A percentile compares a stretch with the other conserved stretches of the same genome.
These are phyloP conservation scores for Microcebus ravelobensis DNA, from an alignment of 2,113 vertebrate species.

Conservation along the genomic window DNA sequence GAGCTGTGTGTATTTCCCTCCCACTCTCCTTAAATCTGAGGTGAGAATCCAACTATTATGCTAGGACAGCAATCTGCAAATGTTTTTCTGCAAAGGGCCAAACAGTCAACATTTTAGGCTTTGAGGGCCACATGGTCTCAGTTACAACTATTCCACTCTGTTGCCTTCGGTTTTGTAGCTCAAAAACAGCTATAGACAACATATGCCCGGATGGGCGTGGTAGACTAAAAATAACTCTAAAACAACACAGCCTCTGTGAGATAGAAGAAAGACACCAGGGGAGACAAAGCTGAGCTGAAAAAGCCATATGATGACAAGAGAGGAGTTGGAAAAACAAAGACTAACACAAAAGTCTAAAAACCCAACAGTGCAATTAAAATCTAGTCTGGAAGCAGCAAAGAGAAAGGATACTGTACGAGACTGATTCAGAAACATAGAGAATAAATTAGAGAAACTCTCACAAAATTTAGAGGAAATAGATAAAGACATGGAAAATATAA, in stretches of 20 bases:
- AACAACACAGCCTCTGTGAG: not conserved
- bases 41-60: not conserved
- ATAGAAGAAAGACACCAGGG: not conserved
- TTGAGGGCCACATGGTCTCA: not conserved
- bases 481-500: not conserved
- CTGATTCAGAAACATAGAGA: not conserved
- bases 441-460: not conserved
- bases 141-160: not conserved
- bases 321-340: not conserved
- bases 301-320: not conserved
- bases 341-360: not conserved
- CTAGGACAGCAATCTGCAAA: not conserved
- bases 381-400: not conserved
- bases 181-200: not conserved
- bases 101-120: not conserved
- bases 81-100: not conserved
- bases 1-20: fast-evolving
- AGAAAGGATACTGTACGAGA: not conserved
- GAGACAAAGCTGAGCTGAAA: not conserved
- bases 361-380: not conserved
- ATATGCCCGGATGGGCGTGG: not conserved
- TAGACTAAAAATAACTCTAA: not conserved
- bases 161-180: not conserved
- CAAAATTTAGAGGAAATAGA: not conserved
- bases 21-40: not conserved